phyloP scores from a whole-genome alignment of 1,140 invertebrate species.

The Drosophila persimilis region DNA sequence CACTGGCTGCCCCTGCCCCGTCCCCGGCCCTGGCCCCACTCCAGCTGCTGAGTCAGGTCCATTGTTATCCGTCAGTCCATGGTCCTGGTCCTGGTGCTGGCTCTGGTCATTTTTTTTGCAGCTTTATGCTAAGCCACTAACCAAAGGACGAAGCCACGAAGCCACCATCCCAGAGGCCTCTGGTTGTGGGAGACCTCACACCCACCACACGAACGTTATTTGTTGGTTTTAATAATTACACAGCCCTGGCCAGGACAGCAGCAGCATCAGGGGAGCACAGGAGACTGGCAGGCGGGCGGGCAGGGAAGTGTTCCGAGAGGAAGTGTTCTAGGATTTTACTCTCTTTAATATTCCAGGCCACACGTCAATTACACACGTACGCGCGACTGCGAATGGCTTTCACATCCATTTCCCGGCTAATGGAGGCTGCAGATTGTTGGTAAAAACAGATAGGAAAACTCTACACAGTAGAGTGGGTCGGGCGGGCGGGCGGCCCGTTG shows the following conservation, averaged over 20 bases:
- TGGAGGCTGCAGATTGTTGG: constrained; percentile 3
- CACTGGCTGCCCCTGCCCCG: not conserved
- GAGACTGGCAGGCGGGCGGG: not conserved
- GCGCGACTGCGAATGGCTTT: constrained; percentile 52
- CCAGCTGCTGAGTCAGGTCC: constrained; percentile 42
- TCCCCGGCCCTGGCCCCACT: too few relatives aligned
- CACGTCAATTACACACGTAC: constrained; percentile 78
- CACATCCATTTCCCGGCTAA: constrained; percentile 27
- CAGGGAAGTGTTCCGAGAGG: not conserved
- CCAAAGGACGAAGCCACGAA: constrained; percentile 18
- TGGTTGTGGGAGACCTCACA: constrained; percentile 26
- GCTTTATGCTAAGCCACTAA: constrained; percentile 56
- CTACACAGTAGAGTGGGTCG: constrained; percentile 3
- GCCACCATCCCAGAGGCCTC: constrained; percentile 17
- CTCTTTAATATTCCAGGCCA: constrained; percentile 76
- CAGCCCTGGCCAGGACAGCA: constrained; percentile 35
- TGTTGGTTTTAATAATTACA: constrained; percentile 83
- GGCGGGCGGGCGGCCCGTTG: constrained; percentile 28
- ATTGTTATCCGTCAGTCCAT: constrained; percentile 33
- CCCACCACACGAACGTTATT: constrained; percentile 74
- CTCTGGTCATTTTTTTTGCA: constrained; percentile 54
- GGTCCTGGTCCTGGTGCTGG: constrained; percentile 14
- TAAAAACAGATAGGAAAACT: constrained; percentile 22
- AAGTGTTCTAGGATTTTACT: constrained; percentile 40
- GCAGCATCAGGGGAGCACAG: constrained; percentile 9